Conservation (phyloP, 92 coral and sea anemone genomes). For the Parazoanthus darwini region DNA sequence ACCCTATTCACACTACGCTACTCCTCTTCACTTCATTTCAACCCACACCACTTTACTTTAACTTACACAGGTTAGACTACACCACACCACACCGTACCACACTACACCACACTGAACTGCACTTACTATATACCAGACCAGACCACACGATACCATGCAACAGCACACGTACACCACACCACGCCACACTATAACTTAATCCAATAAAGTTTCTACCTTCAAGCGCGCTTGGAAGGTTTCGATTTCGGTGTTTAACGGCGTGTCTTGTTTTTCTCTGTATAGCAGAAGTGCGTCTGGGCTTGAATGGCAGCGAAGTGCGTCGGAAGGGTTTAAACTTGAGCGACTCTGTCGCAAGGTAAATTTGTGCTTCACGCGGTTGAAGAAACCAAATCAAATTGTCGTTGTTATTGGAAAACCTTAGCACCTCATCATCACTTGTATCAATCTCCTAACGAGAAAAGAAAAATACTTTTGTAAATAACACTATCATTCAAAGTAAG, state of each 20-base stretch:
- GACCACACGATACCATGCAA: background rate
- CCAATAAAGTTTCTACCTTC: background rate
- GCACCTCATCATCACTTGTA: constrained; percentile 65
- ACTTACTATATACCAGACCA: background rate
- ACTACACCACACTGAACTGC: background rate
- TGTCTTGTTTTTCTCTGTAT: constrained; percentile 8
- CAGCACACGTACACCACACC: background rate
- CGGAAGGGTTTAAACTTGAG: constrained; percentile 64
- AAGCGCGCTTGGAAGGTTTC: background rate
- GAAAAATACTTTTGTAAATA: no score
- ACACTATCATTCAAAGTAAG: background rate
- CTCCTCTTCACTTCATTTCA: no score
- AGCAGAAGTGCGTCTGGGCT: constrained; percentile 1
- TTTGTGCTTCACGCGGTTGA: constrained; percentile 80
- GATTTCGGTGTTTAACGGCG: background rate
- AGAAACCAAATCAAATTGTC: constrained; percentile 76
- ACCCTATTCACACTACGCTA: no score
- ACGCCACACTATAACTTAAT: no score
- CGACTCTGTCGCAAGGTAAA: constrained; percentile 66
- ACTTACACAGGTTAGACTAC: no score
- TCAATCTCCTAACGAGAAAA: constrained; percentile 59
- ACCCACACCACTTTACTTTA: no score
- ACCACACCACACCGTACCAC: background rate
- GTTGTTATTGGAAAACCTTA: constrained; percentile 63
- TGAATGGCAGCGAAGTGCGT: constrained; percentile 27